phyloP scores from a whole-genome alignment of 2,888 invertebrate genomes.

The Nycteola revayana region DNA sequence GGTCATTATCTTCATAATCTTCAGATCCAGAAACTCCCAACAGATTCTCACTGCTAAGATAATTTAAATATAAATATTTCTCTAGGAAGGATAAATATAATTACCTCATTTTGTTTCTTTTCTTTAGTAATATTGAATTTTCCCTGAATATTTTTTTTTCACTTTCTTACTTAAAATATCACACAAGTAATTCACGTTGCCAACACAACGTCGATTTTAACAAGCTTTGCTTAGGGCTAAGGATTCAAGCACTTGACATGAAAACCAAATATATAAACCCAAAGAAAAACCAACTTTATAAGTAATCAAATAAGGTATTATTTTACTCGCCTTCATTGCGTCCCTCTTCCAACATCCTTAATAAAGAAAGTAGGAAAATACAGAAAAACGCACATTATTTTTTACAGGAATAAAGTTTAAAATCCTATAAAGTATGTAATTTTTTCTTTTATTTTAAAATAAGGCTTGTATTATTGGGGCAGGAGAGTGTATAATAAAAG shows the following conservation, averaged over 20 bases:
- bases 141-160: too few relatives aligned
- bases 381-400: conserved; percentile 35
- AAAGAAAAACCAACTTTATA: conserved; percentile 5
- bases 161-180: too few relatives aligned
- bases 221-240: conserved; percentile 29
- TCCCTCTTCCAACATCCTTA: conserved; percentile 6
- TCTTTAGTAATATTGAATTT: too few relatives aligned
- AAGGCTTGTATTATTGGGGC: conserved; percentile 21
- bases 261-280: conserved; percentile 7
- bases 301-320: accelerated
- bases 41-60: too few relatives aligned
- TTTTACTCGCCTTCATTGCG: background rate
- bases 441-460: conserved; percentile 28
- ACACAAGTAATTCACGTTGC: conserved; percentile 19
- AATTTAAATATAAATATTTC: too few relatives aligned
- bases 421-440: conserved; percentile 29
- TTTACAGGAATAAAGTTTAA: conserved; percentile 33
- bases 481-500: conserved; percentile 22
- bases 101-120: too few relatives aligned
- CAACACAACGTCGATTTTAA: conserved; percentile 37
- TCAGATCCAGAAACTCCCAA: too few relatives aligned
- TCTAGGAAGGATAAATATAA: too few relatives aligned
- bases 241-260: conserved; percentile 29
- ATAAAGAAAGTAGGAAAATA: conserved; percentile 24
- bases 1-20: too few relatives aligned